phyloP scores from a whole-genome alignment of 2,797 vertebrate genomes.

The Molothrus aeneus region DNA sequence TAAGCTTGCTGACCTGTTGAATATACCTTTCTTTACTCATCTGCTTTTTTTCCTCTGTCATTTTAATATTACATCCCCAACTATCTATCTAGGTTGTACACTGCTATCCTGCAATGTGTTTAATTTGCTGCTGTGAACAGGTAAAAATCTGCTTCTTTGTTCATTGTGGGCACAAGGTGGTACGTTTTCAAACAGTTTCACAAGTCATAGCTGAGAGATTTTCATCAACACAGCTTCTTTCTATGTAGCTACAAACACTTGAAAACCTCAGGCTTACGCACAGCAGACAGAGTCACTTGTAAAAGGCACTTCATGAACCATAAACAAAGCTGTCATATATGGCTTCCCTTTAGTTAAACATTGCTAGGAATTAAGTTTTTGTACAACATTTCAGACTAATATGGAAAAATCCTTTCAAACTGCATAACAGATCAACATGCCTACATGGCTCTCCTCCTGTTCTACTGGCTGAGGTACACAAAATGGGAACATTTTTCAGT shows the following conservation, averaged over 20 bases:
- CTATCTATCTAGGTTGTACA: not conserved
- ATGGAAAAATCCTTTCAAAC: slow-evolving; percentile 25
- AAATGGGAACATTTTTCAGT: not conserved
- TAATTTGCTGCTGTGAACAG: not conserved
- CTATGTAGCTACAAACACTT: not conserved
- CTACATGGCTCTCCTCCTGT: not conserved
- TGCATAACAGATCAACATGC: not conserved
- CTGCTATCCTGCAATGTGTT: not conserved
- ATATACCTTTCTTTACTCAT: not conserved
- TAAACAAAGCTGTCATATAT: slow-evolving; percentile 14
- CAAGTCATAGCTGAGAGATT: not conserved
- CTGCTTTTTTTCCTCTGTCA: not conserved
- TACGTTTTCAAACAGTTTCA: not conserved
- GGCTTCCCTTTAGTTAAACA: slow-evolving; percentile 30
- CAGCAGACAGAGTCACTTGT: not conserved
- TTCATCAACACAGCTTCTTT: not conserved
- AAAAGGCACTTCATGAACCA: not conserved
- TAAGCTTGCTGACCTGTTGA: not conserved
- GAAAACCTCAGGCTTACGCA: not conserved
- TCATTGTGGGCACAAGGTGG: not conserved
- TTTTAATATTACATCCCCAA: not conserved
- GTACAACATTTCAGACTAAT: not conserved
- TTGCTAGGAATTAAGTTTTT: not conserved
- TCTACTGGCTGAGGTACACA: not conserved
- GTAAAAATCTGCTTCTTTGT: not conserved